Evolutionary conservation across 2,888 invertebrate species (phyloP).

Genomic region (Cryptocephalus moraei): DNA sequence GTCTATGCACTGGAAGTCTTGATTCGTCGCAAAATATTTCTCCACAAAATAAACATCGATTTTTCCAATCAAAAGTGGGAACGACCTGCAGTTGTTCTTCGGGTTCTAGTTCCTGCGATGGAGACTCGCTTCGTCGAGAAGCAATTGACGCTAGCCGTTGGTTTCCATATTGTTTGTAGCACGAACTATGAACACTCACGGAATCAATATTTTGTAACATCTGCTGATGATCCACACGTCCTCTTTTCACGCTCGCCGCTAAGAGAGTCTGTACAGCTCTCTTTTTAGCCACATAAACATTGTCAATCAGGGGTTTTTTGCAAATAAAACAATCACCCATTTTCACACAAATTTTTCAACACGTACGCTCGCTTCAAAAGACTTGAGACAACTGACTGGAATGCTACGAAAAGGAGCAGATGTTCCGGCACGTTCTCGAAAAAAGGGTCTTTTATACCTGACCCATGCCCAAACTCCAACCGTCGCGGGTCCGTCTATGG

Average conservation of each 20-base stretch:
- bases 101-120: neutral
- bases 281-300: too few relatives aligned
- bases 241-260: slow-evolving; percentile 1
- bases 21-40: neutral
- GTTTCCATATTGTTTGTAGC: slow-evolving; percentile 3
- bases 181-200: slow-evolving; percentile 1
- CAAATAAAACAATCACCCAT: slow-evolving; percentile 1
- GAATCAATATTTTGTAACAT: neutral
- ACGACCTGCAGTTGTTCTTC: slow-evolving; percentile 1
- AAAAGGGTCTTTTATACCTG: neutral
- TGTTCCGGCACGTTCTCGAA: neutral
- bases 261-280: slow-evolving; percentile 3
- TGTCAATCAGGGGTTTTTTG: slow-evolving; percentile 1
- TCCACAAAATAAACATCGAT: neutral
- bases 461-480: too few relatives aligned
- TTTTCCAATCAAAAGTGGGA: neutral
- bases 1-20: slow-evolving; percentile 1
- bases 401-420: slow-evolving; percentile 1
- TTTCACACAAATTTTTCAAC: too few relatives aligned
- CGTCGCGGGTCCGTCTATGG: too few relatives aligned
- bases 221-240: neutral
- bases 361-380: too few relatives aligned
- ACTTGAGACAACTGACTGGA: slow-evolving; percentile 1
- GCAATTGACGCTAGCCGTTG: slow-evolving; percentile 1
- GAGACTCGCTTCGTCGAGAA: slow-evolving; percentile 2